Percentiles rank a stretch among this genome's conserved stretches.
These are phyloP conservation scores for Scrobipalpa atriplicella DNA, from an alignment of 2,888 invertebrate species.

Conservation along the genomic window DNA sequence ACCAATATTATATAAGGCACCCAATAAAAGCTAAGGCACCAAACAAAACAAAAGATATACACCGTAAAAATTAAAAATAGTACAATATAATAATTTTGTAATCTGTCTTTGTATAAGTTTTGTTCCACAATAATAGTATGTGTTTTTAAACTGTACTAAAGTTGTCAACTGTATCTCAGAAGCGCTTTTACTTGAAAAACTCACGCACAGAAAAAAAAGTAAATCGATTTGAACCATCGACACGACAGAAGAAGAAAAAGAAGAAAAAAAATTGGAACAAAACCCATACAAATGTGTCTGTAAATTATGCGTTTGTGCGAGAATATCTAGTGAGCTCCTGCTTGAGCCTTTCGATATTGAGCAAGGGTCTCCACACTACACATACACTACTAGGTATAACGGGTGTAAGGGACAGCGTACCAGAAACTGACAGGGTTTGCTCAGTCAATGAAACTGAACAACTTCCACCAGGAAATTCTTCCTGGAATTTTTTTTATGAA, in stretches of 20 bases:
- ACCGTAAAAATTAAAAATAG: neutral
- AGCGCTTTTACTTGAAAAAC: neutral
- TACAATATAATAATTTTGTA: neutral
- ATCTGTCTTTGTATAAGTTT: neutral
- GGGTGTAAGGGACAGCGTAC: too few relatives aligned
- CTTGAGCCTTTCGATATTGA: conserved; percentile 77
- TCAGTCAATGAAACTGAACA: too few relatives aligned
- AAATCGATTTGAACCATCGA: too few relatives aligned
- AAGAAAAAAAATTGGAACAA: neutral
- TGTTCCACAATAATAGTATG: neutral
- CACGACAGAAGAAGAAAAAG: too few relatives aligned
- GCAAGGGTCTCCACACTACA: conserved; percentile 54
- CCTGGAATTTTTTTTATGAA: too few relatives aligned
- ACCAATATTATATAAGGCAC: conserved; percentile 44
- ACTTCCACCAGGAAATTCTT: too few relatives aligned
- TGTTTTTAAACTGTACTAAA: neutral
- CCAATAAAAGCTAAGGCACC: conserved; percentile 60
- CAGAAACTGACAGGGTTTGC: too few relatives aligned
- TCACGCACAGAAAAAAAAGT: too few relatives aligned
- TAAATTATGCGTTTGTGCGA: conserved; percentile 70
- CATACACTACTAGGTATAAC: conserved; percentile 1
- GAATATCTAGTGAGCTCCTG: conserved; percentile 52
- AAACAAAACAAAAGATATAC: neutral
- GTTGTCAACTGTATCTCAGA: neutral
- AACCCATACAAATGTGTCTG: neutral